These are phyloP conservation scores for Laodelphax striatellus DNA, from an alignment of 1,140 invertebrate genomes.

Conservation along the genomic window DNA sequence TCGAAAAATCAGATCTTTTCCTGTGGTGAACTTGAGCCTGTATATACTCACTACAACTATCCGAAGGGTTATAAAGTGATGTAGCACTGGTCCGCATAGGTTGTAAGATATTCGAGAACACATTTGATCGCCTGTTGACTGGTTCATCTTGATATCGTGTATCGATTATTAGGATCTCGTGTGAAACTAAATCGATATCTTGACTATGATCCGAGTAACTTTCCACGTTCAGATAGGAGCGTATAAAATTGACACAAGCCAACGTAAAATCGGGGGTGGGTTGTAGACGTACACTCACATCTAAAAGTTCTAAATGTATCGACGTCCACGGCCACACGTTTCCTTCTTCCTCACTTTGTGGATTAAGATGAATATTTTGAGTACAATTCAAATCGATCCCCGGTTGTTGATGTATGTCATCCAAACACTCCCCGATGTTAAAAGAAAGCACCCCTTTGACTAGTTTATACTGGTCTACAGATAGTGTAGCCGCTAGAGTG, in stretches of 20 bases:
- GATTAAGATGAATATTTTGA: not conserved
- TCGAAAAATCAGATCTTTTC: slow-evolving; percentile 52
- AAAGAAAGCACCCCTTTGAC: slow-evolving; percentile 77
- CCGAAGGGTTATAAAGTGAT: not conserved
- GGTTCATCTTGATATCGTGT: slow-evolving; percentile 58
- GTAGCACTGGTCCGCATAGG: slow-evolving; percentile 38
- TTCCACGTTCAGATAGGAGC: slow-evolving; percentile 73
- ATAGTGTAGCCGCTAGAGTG: slow-evolving; percentile 70
- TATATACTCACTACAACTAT: slow-evolving; percentile 31
- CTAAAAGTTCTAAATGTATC: slow-evolving; percentile 73
- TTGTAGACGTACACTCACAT: slow-evolving; percentile 67
- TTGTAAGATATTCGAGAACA: slow-evolving; percentile 82
- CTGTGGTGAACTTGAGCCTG: slow-evolving; percentile 77
- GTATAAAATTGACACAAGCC: slow-evolving; percentile 85
- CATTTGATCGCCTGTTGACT: slow-evolving; percentile 60
- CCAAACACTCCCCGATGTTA: slow-evolving; percentile 85
- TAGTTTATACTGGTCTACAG: slow-evolving; percentile 76
- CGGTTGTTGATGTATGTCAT: slow-evolving; percentile 38
- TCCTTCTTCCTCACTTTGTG: not conserved
- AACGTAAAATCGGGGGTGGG: slow-evolving; percentile 43
- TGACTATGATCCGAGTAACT: slow-evolving; percentile 76
- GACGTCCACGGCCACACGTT: slow-evolving; percentile 62
- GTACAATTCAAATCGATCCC: not conserved
- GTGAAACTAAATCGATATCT: slow-evolving; percentile 86
- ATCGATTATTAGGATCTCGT: slow-evolving; percentile 80